phyloP scores from a whole-genome alignment of 2,113 vertebrate genomes.

The Microcebus ravelobensis region DNA sequence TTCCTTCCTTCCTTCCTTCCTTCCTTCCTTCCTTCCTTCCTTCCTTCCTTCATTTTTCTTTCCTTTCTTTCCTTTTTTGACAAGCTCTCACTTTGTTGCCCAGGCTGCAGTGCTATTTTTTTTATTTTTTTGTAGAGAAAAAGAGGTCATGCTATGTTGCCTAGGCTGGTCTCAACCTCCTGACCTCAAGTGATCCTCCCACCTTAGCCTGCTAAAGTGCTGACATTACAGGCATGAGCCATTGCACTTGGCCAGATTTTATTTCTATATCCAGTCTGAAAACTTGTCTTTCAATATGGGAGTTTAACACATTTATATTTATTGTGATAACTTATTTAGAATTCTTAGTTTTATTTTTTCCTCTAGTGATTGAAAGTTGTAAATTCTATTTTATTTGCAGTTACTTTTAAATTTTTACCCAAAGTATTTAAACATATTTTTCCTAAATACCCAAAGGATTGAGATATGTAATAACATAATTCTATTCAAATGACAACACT shows the following conservation, averaged over 20 bases:
- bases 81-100: too few relatives aligned
- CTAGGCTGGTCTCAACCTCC: too few relatives aligned
- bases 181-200: too few relatives aligned
- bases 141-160: too few relatives aligned
- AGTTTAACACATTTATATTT: not conserved
- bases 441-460: not conserved
- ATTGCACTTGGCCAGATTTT: not conserved
- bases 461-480: not conserved
- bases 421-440: not conserved
- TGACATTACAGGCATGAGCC: too few relatives aligned
- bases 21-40: too few relatives aligned
- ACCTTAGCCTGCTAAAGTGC: too few relatives aligned
- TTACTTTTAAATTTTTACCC: not conserved
- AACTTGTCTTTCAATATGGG: not conserved
- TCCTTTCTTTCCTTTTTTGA: too few relatives aligned
- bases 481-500: not conserved
- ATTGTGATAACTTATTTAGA: not conserved
- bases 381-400: conserved; percentile 9
- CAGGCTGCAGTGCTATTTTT: too few relatives aligned
- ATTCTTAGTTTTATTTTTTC: conserved; percentile 30
- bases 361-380: not conserved
- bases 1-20: too few relatives aligned
- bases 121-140: too few relatives aligned
- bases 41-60: too few relatives aligned
- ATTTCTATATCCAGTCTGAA: not conserved